Base-by-base conservation (phyloP, 35 echinoderm and acorn worm genomes). In the Apostichopus parvimensis region DNA sequence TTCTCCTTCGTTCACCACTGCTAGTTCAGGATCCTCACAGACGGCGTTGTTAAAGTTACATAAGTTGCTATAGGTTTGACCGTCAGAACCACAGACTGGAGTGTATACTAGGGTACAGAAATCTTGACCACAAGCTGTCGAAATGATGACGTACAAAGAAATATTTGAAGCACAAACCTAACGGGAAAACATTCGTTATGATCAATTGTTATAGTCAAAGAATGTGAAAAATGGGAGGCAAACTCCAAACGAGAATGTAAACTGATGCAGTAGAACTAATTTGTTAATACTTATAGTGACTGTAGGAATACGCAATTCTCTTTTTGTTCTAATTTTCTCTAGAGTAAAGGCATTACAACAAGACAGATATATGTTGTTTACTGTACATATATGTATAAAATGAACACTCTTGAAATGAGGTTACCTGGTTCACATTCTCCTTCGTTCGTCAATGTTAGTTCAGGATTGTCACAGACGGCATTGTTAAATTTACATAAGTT, bases 341-440 rank as follows among this genome's bases (percentile, higher is more conserved):
- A 45, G 3, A 45, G 34, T 45, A 45, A 45, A 45, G 34, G 3
- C 34, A 45, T 45, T 45, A 45, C 1, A 45, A 45, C 34, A 45
- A 72, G n/a, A 72, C 68, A 72, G n/a, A 72, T 14, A 12, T 72
- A 72, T 72, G 68, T 72, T 72, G 12, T 20, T 20, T 72, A 72
- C n/a, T 72, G n/a, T 72, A 72, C n/a, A 20, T 72, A 12, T 12
- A 72, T 14, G 68, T 72, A 72, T 14, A 72, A 72, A 12, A 72
- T 12, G n/a, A 72, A 12, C n/a, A 72, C 68, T 72, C 12, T 72
- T 72, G 0, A 72, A 20, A 20, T 72, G 68, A 45, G 34, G 5
- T 34, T 34, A 34, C 28, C 28, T 76, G 87, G 62, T 89, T 73
- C 87, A 89, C 87, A 89, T 89, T 89, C 87, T 70, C 87, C 87